phyloP scores from a whole-genome alignment of 2,888 invertebrate genomes.

The Terebella lapidaria region DNA sequence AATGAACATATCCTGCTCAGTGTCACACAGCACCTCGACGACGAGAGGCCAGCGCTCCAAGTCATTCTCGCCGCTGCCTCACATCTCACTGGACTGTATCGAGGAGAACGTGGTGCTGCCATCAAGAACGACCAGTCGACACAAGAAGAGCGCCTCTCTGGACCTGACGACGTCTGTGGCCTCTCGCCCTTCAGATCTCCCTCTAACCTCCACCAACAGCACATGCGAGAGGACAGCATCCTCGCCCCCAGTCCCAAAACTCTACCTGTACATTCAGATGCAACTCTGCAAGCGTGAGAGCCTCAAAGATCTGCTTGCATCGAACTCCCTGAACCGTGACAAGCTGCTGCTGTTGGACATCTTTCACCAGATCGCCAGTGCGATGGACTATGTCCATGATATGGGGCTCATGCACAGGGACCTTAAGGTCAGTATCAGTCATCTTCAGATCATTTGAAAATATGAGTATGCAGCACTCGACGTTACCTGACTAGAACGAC shows the following conservation, averaged over 20 bases:
- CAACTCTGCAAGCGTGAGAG: slow-evolving; percentile 86
- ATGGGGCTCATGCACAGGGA: slow-evolving; percentile 92
- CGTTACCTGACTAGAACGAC: no score
- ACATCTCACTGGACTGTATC: no score
- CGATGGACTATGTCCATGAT: slow-evolving; percentile 91
- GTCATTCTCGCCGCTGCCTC: no score
- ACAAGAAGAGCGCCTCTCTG: neutral
- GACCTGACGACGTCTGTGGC: neutral
- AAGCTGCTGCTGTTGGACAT: slow-evolving; percentile 38
- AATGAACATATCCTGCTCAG: no score
- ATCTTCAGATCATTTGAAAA: no score
- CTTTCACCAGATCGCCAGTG: slow-evolving; percentile 76
- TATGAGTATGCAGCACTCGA: no score
- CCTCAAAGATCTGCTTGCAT: slow-evolving; percentile 79
- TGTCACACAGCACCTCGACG: neutral
- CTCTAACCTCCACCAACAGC: neutral
- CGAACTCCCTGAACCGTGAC: slow-evolving; percentile 41
- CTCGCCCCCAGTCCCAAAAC: slow-evolving; percentile 35
- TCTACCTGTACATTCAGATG: slow-evolving; percentile 95
- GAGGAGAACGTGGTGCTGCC: no score
- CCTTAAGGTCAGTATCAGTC: slow-evolving; percentile 73
- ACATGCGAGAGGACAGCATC: neutral
- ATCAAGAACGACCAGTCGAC: no score
- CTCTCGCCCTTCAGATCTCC: neutral
- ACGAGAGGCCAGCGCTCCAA: neutral